Evolutionary conservation across 1,140 invertebrate genomes (phyloP).

Genomic region (Scaptomyza graminum): DNA sequence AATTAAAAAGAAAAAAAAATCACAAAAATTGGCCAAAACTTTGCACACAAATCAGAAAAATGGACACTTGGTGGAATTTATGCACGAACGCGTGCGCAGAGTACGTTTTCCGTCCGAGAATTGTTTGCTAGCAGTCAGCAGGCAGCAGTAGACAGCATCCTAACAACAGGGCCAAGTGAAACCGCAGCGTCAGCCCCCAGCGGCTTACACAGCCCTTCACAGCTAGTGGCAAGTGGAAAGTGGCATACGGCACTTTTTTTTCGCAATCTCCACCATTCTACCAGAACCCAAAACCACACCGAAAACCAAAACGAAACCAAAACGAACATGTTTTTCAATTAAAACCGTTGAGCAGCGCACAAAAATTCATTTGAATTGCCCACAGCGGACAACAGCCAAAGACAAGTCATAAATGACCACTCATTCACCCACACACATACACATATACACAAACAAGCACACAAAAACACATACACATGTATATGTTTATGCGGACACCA

Average conservation of each 20-base stretch:
- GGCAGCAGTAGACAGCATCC: not conserved
- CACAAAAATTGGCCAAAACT: constrained; percentile 46
- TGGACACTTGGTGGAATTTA: constrained; percentile 80
- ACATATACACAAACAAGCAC: not conserved
- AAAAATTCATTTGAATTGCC: constrained; percentile 75
- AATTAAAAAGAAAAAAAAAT: constrained; percentile 9
- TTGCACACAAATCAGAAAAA: constrained; percentile 80
- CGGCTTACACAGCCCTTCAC: constrained; percentile 58
- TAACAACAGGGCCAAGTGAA: constrained; percentile 25
- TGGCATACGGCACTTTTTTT: constrained; percentile 29
- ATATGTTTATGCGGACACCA: not conserved
- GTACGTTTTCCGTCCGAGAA: constrained; percentile 61
- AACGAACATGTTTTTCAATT: constrained; percentile 80
- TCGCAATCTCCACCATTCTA: not conserved
- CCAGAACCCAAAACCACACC: constrained; percentile 44
- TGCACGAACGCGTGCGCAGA: constrained; percentile 80
- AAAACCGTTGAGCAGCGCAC: constrained; percentile 66
- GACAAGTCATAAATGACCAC: constrained; percentile 66
- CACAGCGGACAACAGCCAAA: constrained; percentile 39
- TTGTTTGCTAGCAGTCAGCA: constrained; percentile 58
- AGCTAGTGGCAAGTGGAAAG: constrained; percentile 62
- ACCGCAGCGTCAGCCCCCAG: constrained; percentile 31
- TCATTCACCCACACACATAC: constrained; percentile 7
- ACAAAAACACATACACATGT: not conserved
- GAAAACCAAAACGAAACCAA: constrained; percentile 65